Conservation (phyloP, 2,113 vertebrate genomes). For the Spheniscus mendiculus region DNA sequence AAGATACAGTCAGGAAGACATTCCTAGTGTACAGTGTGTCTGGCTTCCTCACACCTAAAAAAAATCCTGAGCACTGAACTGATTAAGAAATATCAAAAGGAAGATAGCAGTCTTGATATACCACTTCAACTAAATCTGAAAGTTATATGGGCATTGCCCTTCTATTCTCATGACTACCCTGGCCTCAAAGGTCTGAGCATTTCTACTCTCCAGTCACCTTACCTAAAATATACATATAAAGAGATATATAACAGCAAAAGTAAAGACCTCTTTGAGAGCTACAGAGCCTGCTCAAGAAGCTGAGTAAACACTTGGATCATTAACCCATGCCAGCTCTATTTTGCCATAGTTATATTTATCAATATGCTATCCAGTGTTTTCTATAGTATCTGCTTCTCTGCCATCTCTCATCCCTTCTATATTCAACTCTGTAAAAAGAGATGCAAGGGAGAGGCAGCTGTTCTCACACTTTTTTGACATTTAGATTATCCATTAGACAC, state of each 20-base stretch:
- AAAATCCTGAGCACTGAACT: not conserved
- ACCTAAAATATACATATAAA: not conserved
- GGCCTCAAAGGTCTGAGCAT: not conserved
- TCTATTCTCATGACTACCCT: not conserved
- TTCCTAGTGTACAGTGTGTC: too few relatives aligned
- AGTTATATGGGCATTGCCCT: not conserved
- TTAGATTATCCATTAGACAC: not conserved
- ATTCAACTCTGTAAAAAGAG: not conserved
- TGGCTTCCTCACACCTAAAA: not conserved
- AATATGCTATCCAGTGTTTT: not conserved
- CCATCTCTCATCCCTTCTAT: not conserved
- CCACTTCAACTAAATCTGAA: not conserved
- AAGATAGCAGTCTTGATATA: not conserved
- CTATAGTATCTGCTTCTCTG: not conserved
- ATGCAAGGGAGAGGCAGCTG: not conserved
- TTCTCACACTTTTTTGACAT: not conserved
- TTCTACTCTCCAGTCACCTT: not conserved
- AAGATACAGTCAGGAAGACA: not conserved
- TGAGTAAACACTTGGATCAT: not conserved
- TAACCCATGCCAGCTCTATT: not conserved
- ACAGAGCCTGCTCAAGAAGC: not conserved
- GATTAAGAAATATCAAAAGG: not conserved
- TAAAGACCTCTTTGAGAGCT: not conserved
- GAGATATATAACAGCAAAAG: not conserved
- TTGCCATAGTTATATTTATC: not conserved